phyloP scores from a whole-genome alignment of 1,140 invertebrate species.

The Hypothenemus hampei region DNA sequence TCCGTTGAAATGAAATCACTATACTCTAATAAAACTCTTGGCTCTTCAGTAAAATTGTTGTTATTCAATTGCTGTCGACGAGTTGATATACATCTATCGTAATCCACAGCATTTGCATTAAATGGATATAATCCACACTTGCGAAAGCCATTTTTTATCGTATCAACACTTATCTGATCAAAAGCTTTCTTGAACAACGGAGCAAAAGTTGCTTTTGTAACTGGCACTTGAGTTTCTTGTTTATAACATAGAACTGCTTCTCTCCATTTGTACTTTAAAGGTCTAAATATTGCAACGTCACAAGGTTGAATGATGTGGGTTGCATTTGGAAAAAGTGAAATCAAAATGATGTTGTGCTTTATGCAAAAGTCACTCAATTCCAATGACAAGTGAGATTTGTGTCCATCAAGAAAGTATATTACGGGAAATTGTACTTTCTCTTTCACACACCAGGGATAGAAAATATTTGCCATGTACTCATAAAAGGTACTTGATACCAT shows the following conservation, averaged over 20 bases:
- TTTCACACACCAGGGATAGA: slow-evolving; percentile 38
- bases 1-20: no score
- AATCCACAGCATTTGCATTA: slow-evolving; percentile 14
- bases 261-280: slow-evolving; percentile 19
- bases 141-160: slow-evolving; percentile 30
- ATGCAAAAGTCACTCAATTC: slow-evolving; percentile 11
- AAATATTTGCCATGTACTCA: slow-evolving; percentile 45
- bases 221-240: background rate
- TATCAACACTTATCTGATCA: background rate
- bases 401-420: slow-evolving; percentile 18
- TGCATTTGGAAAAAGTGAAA: slow-evolving; percentile 11
- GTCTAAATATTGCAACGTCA: slow-evolving; percentile 20
- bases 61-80: no score
- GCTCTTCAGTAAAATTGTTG: no score
- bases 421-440: slow-evolving; percentile 13
- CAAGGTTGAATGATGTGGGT: slow-evolving; percentile 25
- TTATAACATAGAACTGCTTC: background rate
- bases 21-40: no score
- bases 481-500: slow-evolving; percentile 44
- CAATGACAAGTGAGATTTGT: slow-evolving; percentile 12
- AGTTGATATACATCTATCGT: background rate
- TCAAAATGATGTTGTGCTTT: slow-evolving; percentile 11
- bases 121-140: slow-evolving; percentile 31
- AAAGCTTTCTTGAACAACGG: background rate
- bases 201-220: background rate